Percentiles rank a stretch among this genome's conserved stretches.
phyloP scores from a whole-genome alignment of 2,113 vertebrate genomes.

The Catharus fuscescens region DNA sequence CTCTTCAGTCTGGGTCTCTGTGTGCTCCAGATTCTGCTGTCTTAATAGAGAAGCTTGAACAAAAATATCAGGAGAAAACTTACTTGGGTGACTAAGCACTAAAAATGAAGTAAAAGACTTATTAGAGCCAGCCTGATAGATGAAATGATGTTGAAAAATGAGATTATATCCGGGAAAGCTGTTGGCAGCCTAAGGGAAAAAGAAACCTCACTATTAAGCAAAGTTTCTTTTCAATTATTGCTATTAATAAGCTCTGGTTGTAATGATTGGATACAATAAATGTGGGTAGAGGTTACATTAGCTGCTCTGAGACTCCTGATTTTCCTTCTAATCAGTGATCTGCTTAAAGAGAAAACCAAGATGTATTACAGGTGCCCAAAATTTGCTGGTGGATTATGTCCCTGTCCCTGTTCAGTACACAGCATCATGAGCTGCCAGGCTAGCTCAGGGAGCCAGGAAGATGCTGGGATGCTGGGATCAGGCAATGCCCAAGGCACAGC shows the following conservation, averaged over 20 bases:
- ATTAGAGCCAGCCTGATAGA: neutral
- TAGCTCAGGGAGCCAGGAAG: neutral
- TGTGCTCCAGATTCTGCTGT: neutral
- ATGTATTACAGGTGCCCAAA: neutral
- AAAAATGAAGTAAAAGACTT: neutral
- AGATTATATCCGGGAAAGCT: neutral
- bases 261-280: neutral
- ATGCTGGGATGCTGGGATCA: neutral
- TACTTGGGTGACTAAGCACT: neutral
- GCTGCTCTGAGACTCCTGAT: neutral
- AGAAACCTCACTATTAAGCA: neutral
- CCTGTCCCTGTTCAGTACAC: neutral
- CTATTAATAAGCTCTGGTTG: conserved; percentile 5
- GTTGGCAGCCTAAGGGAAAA: neutral
- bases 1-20: neutral
- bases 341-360: neutral
- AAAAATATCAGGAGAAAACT: neutral
- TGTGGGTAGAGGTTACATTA: neutral
- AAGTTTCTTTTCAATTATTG: conserved; percentile 5
- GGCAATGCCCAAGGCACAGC: accelerated
- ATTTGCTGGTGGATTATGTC: neutral
- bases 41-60: neutral
- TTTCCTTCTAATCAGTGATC: neutral
- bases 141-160: neutral
- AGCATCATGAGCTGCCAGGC: neutral